These are phyloP conservation scores for Amaurobius ferox DNA, from an alignment of 2,888 invertebrate genomes.

Conservation along the genomic window DNA sequence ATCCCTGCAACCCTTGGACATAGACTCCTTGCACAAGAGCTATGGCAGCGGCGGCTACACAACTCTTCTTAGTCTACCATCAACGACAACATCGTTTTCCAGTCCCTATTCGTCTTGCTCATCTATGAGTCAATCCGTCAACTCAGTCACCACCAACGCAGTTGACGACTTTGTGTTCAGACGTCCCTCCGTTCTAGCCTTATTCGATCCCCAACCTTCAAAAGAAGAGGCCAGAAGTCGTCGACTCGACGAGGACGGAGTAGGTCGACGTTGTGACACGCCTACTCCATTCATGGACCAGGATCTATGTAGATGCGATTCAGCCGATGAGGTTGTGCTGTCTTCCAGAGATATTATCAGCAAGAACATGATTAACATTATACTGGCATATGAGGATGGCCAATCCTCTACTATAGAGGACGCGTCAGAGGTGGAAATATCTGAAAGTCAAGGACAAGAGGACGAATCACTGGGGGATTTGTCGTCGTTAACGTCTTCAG, in stretches of 20 bases:
- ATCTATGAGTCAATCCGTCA: conserved; percentile 32
- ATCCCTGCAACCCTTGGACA: conserved; percentile 35
- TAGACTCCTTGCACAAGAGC: conserved; percentile 22
- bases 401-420: background rate
- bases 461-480: conserved; percentile 29
- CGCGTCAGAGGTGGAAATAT: background rate
- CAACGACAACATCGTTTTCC: conserved; percentile 37
- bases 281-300: conserved; percentile 37
- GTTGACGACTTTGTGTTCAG: conserved; percentile 50
- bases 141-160: conserved; percentile 48
- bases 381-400: conserved; percentile 39
- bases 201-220: conserved; percentile 30
- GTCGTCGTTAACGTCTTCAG: conserved; percentile 24
- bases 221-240: background rate
- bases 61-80: conserved; percentile 36
- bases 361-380: conserved; percentile 53
- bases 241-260: background rate
- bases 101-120: conserved; percentile 44
- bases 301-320: background rate
- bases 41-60: conserved; percentile 38
- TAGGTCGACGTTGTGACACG: conserved; percentile 29
- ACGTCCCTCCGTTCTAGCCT: conserved; percentile 36
- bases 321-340: no score
- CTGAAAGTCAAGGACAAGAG: background rate
- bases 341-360: conserved; percentile 19